Conservation (phyloP, 2,888 invertebrate species). For the Notodonta ziczac region DNA sequence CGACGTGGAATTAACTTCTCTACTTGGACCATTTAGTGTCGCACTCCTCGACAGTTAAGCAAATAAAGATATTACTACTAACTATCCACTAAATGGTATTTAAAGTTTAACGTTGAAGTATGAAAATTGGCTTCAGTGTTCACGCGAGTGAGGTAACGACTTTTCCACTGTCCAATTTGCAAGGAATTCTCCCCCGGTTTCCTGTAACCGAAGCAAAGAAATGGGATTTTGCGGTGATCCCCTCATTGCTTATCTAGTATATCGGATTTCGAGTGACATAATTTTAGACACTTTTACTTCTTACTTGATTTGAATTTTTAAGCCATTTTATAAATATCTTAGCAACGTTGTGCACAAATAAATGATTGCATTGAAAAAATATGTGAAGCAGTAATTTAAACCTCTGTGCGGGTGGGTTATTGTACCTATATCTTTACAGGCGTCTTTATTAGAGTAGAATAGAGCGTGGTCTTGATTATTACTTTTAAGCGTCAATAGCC, state of each 20-base stretch:
- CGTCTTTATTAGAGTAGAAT: no score
- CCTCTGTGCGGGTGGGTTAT: no score
- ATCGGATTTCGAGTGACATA: slow-evolving; percentile 44
- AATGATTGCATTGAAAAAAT: no score
- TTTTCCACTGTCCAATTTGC: slow-evolving; percentile 64
- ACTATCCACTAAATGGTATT: slow-evolving; percentile 46
- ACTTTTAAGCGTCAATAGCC: no score
- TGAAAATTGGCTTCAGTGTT: slow-evolving; percentile 56
- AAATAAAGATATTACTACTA: slow-evolving; percentile 29
- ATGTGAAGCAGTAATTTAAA: no score
- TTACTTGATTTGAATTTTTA: no score
- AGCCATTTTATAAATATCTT: no score
- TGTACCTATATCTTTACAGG: no score
- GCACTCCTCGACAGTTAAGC: slow-evolving; percentile 19
- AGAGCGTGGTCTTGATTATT: no score
- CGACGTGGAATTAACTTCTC: slow-evolving; percentile 43
- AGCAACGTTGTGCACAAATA: no score
- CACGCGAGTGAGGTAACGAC: slow-evolving; percentile 52
- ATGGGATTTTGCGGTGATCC: slow-evolving; percentile 54
- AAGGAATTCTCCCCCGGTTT: slow-evolving; percentile 53
- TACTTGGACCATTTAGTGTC: slow-evolving; percentile 20
- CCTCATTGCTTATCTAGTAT: slow-evolving; percentile 49
- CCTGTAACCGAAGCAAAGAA: slow-evolving; percentile 47
- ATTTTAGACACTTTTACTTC: slow-evolving; percentile 33
- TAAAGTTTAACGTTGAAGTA: slow-evolving; percentile 41